Evolutionary conservation across 92 coral and sea anemone genomes (phyloP).

Genomic region (Muricea muricata): DNA sequence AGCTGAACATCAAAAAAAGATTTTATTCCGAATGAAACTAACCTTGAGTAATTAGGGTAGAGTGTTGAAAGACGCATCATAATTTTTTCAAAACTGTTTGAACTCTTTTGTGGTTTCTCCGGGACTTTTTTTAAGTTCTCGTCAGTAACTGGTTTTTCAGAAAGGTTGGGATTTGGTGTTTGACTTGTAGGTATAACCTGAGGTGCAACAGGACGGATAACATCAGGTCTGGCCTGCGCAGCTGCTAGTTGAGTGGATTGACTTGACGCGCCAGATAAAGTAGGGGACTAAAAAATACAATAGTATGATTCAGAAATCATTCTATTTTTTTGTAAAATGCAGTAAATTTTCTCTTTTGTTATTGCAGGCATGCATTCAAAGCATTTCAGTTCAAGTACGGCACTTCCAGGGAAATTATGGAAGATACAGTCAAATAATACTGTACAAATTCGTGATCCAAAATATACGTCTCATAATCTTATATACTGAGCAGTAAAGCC

Average conservation of each 20-base stretch:
- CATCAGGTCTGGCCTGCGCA: constrained; percentile 15
- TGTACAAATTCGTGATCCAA: no score
- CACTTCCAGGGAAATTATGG: no score
- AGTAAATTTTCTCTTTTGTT: no score
- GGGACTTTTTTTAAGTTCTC: background rate
- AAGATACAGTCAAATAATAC: no score
- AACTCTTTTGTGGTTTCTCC: constrained; percentile 68
- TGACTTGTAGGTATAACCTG: constrained; percentile 13
- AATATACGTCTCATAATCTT: background rate
- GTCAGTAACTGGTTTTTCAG: constrained; percentile 33
- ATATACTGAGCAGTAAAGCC: background rate
- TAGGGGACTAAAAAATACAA: constrained; percentile 34
- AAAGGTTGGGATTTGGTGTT: constrained; percentile 10
- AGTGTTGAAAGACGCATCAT: constrained; percentile 95
- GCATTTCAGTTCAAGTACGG: no score
- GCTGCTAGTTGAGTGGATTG: constrained; percentile 18
- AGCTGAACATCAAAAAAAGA: no score
- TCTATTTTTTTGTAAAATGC: no score
- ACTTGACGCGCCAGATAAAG: background rate
- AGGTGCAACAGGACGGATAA: constrained; percentile 35
- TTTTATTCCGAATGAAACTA: background rate
- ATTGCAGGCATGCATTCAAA: no score
- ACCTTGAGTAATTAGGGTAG: constrained; percentile 90
- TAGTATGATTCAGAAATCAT: background rate
- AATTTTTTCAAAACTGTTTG: constrained; percentile 95